Conservation (phyloP, 2,888 invertebrate species). For the Leptopterna dolabrata region DNA sequence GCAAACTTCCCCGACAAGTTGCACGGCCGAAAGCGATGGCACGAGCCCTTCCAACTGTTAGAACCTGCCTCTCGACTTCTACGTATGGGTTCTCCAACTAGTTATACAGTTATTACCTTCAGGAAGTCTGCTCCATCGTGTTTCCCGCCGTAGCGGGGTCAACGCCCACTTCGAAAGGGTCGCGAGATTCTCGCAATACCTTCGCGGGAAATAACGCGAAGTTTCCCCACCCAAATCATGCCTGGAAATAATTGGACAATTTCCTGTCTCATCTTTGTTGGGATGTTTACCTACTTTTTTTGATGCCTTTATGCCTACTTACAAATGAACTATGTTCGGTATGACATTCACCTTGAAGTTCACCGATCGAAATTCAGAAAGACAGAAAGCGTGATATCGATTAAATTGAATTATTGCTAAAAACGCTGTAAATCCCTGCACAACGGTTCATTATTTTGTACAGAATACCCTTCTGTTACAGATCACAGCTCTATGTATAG, state of each 20-base stretch:
- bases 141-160: not conserved
- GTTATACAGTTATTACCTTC: not conserved
- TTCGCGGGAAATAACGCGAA: not conserved
- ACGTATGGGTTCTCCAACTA: not conserved
- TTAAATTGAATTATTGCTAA: no score
- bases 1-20: not conserved
- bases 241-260: not conserved
- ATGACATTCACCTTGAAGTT: no score
- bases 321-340: no score
- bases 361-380: no score
- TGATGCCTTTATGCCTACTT: no score
- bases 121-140: not conserved
- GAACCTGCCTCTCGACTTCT: not conserved
- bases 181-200: not conserved
- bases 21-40: not conserved
- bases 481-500: no score
- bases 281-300: no score
- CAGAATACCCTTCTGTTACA: no score
- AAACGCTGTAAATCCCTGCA: no score
- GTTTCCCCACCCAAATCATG: not conserved
- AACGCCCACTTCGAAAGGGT: not conserved
- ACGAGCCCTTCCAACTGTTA: not conserved
- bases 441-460: no score
- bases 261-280: not conserved
- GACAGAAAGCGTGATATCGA: no score